Base-by-base conservation (phyloP, 2,797 vertebrate species). In the Echiichthys vipera region DNA sequence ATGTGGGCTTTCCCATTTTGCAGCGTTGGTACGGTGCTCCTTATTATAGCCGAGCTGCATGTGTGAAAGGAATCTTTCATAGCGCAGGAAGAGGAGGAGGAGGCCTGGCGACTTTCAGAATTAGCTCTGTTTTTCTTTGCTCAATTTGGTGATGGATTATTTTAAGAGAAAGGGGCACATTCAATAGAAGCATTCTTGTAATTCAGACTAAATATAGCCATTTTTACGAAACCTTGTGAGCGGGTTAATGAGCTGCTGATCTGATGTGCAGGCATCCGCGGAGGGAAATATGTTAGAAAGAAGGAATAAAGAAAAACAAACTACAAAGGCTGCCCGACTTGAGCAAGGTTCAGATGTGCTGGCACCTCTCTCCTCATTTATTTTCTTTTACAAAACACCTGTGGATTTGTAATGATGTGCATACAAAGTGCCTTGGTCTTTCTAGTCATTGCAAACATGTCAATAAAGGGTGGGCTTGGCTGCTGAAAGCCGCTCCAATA, bases 21-120 rank as follows among this genome's bases (percentile, higher is more conserved):
- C 73, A 62, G 73, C 6, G 11, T 55, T 71, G 73, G 81, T 84
- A 77, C 70, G 47, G 79, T 37, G 25, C 74, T 78, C 82, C 91
- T 88, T 87, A 87, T 89, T 91, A 90, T 86, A 91, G 86, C 80
- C 5, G 17, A 66, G 71, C 78, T 74, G 67, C 83, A 74, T 86
- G 86, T 88, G 87, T 93, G 92, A 94, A 94, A 80, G 90, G 92
- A 89, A 92, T 91, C 92, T 93, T 94, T 94, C 92, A 93, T 93
- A 73, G 80, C 2, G 15, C 89, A 90, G 92, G 89, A 93, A 93
- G 86, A 90, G 85, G 84, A 92, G 88, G 86, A 84, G 87, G 82
- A 79, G 85, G 88, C 65, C 88, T 84, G 89, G 89, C 81, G 80
- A 88, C 91, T 90, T 87, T 84, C 89, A 86, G 85, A 93, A 93